Percentiles rank a stretch among this genome's conserved stretches.
Conservation (phyloP, 2,888 invertebrate genomes). For the Torymus auratus region DNA sequence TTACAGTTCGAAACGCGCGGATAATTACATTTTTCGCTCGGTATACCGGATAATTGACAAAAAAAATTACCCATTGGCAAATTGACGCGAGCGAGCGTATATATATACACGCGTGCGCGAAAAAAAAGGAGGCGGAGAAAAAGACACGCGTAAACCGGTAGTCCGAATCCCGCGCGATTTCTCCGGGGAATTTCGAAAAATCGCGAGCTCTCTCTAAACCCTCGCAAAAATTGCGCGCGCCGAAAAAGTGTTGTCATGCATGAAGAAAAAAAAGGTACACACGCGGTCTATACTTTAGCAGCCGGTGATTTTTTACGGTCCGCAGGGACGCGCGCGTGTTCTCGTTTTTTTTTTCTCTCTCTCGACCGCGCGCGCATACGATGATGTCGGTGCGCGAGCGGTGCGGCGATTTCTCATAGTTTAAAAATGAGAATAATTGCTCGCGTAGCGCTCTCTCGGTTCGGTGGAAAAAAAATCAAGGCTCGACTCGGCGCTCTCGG, state of each 20-base stretch:
- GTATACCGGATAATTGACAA: slow-evolving; percentile 44
- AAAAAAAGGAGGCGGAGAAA: slow-evolving; percentile 22
- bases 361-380: not conserved
- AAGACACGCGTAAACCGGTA: slow-evolving; percentile 31
- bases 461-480: slow-evolving; percentile 38
- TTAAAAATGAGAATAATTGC: slow-evolving; percentile 8
- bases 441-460: not conserved
- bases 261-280: too few species aligned
- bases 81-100: slow-evolving; percentile 32
- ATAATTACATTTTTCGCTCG: slow-evolving; percentile 43
- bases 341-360: slow-evolving; percentile 27
- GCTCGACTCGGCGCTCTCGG: slow-evolving; percentile 8
- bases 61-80: slow-evolving; percentile 51
- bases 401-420: slow-evolving; percentile 43
- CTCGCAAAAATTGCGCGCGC: slow-evolving; percentile 52
- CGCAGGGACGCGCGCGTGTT: slow-evolving; percentile 35
- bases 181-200: slow-evolving; percentile 72
- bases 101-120: not conserved
- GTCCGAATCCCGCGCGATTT: slow-evolving; percentile 73
- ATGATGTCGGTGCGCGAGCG: not conserved
- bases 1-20: slow-evolving; percentile 28
- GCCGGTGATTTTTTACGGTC: slow-evolving; percentile 54
- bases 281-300: too few species aligned
- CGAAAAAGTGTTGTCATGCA: slow-evolving; percentile 63
- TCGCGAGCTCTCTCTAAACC: slow-evolving; percentile 66